Conservation (phyloP, 2,797 vertebrate genomes). For the Ctenopoma kingsleyae region DNA sequence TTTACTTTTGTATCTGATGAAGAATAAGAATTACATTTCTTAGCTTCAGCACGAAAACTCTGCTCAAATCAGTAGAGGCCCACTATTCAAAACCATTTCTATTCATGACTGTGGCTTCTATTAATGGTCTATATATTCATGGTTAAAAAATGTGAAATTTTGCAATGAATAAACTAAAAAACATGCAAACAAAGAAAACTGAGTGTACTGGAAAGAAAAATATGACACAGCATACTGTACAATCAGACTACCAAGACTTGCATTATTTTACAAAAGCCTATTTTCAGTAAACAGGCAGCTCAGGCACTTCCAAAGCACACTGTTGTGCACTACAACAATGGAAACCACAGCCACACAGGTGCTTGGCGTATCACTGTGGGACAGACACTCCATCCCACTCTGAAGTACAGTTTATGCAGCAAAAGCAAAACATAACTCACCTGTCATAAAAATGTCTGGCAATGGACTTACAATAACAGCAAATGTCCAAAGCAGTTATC, state of each 20-base stretch:
- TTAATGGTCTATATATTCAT: constrained; percentile 17
- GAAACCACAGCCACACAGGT: constrained; percentile 25
- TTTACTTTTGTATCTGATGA: background rate
- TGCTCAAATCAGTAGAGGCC: constrained; percentile 2
- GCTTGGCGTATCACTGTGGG: constrained; percentile 8
- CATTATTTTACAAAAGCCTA: constrained; percentile 28
- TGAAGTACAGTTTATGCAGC: constrained; percentile 10
- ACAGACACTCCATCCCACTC: background rate
- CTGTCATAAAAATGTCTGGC: background rate
- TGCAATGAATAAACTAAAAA: constrained; percentile 17
- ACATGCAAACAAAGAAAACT: constrained; percentile 45
- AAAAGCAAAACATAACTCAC: constrained; percentile 31
- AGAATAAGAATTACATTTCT: background rate
- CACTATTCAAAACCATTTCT: constrained; percentile 22
- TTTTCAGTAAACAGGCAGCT: constrained; percentile 43
- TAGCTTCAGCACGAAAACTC: background rate
- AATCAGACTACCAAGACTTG: constrained; percentile 24
- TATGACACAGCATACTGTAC: constrained; percentile 24
- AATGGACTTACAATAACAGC: background rate
- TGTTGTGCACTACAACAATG: constrained; percentile 24
- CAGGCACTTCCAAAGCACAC: constrained; percentile 29
- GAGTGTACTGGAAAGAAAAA: constrained; percentile 20
- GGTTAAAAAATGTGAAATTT: constrained; percentile 29
- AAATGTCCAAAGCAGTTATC: background rate
- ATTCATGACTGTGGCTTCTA: constrained; percentile 29